Percentiles rank a stretch among this genome's conserved stretches.
phyloP scores from a whole-genome alignment of 2,797 vertebrate species.

The Pangasius mekongensis region DNA sequence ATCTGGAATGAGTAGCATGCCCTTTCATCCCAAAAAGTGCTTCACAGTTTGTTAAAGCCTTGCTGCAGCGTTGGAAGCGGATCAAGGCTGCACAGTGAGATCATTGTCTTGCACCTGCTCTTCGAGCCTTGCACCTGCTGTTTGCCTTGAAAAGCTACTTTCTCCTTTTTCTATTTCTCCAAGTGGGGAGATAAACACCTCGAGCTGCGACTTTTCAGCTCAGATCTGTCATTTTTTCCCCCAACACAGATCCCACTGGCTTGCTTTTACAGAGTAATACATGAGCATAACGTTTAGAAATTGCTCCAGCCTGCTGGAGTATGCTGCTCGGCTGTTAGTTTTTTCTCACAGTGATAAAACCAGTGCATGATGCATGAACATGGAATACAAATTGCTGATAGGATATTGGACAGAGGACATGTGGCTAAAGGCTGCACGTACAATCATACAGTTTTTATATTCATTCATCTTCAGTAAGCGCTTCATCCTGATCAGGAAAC shows the following conservation, averaged over 20 bases:
- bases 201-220: not conserved
- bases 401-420: not conserved
- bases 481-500: not conserved
- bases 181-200: slow-evolving; percentile 30
- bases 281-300: slow-evolving; percentile 5
- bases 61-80: slow-evolving; percentile 66
- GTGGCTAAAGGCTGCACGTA: not conserved
- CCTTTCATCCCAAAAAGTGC: slow-evolving; percentile 72
- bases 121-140: slow-evolving; percentile 73
- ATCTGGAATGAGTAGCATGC: slow-evolving; percentile 71
- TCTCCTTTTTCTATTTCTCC: slow-evolving; percentile 45
- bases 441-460: not conserved
- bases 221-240: not conserved
- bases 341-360: not conserved
- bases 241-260: not conserved
- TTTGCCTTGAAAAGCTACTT: slow-evolving; percentile 70
- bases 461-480: too few relatives aligned
- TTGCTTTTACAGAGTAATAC: slow-evolving; percentile 6
- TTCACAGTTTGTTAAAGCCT: slow-evolving; percentile 67
- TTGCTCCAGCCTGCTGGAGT: not conserved
- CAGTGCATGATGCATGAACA: not conserved
- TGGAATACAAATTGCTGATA: not conserved
- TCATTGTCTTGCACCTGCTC: slow-evolving; percentile 69
- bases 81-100: slow-evolving; percentile 77
- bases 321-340: not conserved